A percentile compares a stretch with the other conserved stretches of the same genome.
Evolutionary conservation across 1,140 invertebrate genomes (phyloP).

Genomic region (Euschistus heros): DNA sequence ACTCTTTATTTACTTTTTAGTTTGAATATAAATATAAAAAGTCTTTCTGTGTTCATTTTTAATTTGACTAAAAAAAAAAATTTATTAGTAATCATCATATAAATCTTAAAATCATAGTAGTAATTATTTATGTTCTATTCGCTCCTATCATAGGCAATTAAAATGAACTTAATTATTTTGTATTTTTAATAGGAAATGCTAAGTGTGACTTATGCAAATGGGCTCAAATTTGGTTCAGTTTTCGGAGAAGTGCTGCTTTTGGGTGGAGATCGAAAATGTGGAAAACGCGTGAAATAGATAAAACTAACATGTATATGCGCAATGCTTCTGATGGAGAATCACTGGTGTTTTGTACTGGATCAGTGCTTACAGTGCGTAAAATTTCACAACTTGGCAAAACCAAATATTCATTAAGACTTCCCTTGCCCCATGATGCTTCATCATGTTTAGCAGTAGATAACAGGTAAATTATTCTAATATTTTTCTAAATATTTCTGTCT

Average conservation of each 20-base stretch:
- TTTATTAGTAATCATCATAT: no score
- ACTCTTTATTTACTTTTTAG: no score
- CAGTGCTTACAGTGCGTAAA: background rate
- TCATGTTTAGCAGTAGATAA: slow-evolving; percentile 1
- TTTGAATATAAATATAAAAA: no score
- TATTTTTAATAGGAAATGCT: background rate
- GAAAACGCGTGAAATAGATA: background rate
- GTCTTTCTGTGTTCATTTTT: no score
- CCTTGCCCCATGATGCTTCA: background rate
- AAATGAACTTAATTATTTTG: background rate
- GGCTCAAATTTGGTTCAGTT: slow-evolving; percentile 2
- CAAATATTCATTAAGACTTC: background rate
- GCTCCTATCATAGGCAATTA: no score
- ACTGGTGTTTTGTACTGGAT: slow-evolving; percentile 2
- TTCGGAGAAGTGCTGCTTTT: background rate
- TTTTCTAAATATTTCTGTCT: background rate
- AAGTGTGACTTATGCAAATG: background rate
- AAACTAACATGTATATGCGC: background rate
- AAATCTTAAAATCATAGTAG: no score
- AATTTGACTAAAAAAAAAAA: no score
- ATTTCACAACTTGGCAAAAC: background rate
- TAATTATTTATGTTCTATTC: no score
- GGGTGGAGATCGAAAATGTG: background rate
- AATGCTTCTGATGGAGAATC: slow-evolving; percentile 11
- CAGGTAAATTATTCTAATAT: background rate